Base-by-base conservation (phyloP, 1,140 invertebrate genomes). In the Dysdera silvatica region DNA sequence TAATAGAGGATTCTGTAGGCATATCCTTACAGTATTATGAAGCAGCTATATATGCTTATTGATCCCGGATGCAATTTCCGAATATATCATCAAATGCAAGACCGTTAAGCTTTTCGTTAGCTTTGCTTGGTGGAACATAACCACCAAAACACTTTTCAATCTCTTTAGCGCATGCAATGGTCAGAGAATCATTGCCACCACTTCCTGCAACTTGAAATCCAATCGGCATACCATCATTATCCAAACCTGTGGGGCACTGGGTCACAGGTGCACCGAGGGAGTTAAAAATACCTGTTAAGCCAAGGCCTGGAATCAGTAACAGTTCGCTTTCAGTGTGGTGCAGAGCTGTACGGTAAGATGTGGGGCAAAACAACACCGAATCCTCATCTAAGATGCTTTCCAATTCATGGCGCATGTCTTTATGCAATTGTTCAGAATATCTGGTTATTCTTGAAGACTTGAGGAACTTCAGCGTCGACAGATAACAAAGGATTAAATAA, bases 261-360 rank as follows among this genome's bases (percentile, higher is more conserved):
- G 78, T 79, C 0, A 74, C 74, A 0, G 79, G 78, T 10, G 77
- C 67, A 3, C 72, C 75, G 35, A 80, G 61, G 16, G 73, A 70
- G 71, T 78, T 80, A 45, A 77, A 76, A 8, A 71, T 5, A 31
- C 33, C 23, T 1, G 88, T 92, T 73, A 95, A 93, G 6, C 83
- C 80, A 76, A 93, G 93, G 76, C 95, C 93, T 70, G 82, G 88
- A n/a, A n/a, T n/a, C 1, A 89, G 85, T 58, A 87, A 83, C 1
- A 89, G 75, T 67, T 89, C 80, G 23, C 87, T 81, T 47, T 87
- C 82, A 71, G 87, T 85, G 77, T 97, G 93, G 73, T 91, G 89
- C 5, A 84, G 85, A 1, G 93, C 91, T 26, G 87, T 76, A 18
- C 78, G 80, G 1, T 92, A 89, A 60, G 85, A 84, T 2, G 87